Evolutionary conservation across 30 jellyfish, hydroid and myxozoan species (phyloP).

Genomic region (Hydractinia echinata): DNA sequence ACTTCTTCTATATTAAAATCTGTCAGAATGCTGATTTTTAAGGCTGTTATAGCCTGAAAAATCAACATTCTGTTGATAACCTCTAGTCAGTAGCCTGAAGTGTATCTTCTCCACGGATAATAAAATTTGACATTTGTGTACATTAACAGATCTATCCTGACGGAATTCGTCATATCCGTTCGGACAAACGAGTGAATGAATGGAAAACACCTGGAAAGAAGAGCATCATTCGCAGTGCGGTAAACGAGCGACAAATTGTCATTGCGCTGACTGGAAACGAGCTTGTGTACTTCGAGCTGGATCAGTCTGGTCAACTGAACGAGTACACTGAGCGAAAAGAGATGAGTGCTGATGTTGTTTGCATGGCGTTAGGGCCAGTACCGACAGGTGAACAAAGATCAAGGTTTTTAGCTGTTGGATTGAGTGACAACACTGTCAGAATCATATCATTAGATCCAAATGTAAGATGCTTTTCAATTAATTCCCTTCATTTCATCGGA

Average conservation of each 20-base stretch:
- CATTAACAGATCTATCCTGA: conserved; percentile 75
- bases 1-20: too few species aligned
- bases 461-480: conserved; percentile 22
- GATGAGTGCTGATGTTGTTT: conserved; percentile 97
- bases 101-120: too few species aligned
- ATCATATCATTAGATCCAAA: conserved; percentile 93
- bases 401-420: conserved; percentile 87
- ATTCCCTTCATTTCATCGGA: too few species aligned
- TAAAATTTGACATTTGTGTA: background rate
- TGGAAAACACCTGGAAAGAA: conserved; percentile 99
- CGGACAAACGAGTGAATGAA: conserved; percentile 93
- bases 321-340: conserved; percentile 98
- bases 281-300: conserved; percentile 94
- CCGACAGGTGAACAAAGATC: conserved; percentile 97
- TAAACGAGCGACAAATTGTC: conserved; percentile 94
- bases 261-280: conserved; percentile 96
- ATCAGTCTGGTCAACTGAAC: conserved; percentile 97
- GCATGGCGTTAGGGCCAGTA: conserved; percentile 99
- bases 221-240: conserved; percentile 87
- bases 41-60: too few species aligned
- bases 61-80: too few species aligned
- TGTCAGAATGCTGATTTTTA: too few species aligned
- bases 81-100: too few species aligned
- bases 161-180: conserved; percentile 98
- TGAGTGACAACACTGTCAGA: conserved; percentile 93